A percentile compares a stretch with the other conserved stretches of the same genome.
phyloP scores from a whole-genome alignment of 2,113 vertebrate species.

The Mesembrinibis cayennensis region DNA sequence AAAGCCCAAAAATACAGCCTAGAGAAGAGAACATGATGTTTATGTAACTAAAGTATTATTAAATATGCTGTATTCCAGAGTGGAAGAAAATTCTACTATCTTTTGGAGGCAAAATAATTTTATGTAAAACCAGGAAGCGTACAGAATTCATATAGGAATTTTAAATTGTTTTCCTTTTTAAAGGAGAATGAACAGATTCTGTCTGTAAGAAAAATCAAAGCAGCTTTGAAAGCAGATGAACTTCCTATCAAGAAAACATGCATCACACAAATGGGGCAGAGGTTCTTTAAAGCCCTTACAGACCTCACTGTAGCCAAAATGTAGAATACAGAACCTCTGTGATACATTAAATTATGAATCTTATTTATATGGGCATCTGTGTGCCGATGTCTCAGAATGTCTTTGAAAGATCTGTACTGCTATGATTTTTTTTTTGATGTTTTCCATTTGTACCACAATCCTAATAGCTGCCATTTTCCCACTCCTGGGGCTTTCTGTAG shows the following conservation, averaged over 20 bases:
- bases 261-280: conserved; percentile 28
- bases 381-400: conserved; percentile 87
- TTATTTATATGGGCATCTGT: conserved; percentile 87
- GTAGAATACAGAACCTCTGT: conserved; percentile 75
- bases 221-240: conserved; percentile 41
- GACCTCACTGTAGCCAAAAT: conserved; percentile 74
- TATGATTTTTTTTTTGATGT: conserved; percentile 70
- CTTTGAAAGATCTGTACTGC: conserved; percentile 82
- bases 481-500: conserved; percentile 94
- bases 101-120: conserved; percentile 42
- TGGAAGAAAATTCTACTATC: conserved; percentile 28
- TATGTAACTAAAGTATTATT: conserved; percentile 27
- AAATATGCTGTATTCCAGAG: conserved; percentile 54
- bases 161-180: conserved; percentile 44
- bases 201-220: conserved; percentile 60
- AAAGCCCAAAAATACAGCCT: conserved; percentile 47
- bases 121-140: conserved; percentile 11
- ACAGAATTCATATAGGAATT: conserved; percentile 42
- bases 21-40: conserved; percentile 31
- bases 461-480: conserved; percentile 86
- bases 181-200: conserved; percentile 40
- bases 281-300: conserved; percentile 64
- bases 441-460: conserved; percentile 89
- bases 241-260: conserved; percentile 30
- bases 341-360: conserved; percentile 78